A percentile compares a stretch with the other conserved stretches of the same genome.
Conservation (phyloP, 2,797 vertebrate genomes). For the Odontamblyopus rebecca region DNA sequence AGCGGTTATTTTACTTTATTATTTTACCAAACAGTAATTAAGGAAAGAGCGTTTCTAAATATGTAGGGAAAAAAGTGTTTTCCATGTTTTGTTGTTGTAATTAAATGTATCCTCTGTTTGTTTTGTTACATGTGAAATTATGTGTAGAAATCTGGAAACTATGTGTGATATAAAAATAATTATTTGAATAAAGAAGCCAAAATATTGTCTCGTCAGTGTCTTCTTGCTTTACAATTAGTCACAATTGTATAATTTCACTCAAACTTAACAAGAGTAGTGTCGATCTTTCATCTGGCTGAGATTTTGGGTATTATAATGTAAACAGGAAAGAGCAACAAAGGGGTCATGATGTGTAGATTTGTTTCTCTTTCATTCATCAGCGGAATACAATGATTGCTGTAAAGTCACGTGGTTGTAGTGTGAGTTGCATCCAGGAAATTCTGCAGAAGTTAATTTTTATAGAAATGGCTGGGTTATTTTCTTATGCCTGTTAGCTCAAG, state of each 20-base stretch:
- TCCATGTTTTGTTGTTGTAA: not conserved
- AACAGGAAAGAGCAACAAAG: slow-evolving; percentile 13
- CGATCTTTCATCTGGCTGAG: slow-evolving; percentile 2
- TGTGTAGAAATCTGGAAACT: not conserved
- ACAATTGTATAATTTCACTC: not conserved
- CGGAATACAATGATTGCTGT: slow-evolving; percentile 1
- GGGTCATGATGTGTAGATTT: slow-evolving; percentile 11
- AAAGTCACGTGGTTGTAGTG: not conserved
- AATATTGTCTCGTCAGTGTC: not conserved
- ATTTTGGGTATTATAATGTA: slow-evolving; percentile 8
- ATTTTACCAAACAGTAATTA: not conserved
- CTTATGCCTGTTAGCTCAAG: not conserved
- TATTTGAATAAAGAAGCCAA: not conserved
- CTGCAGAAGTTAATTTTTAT: not conserved
- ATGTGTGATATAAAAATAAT: not conserved
- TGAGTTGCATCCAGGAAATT: not conserved
- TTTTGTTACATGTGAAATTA: not conserved
- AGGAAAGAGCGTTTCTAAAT: not conserved
- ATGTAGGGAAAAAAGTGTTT: not conserved
- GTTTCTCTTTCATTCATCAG: slow-evolving; percentile 11
- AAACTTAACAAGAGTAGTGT: not conserved
- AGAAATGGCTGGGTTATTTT: not conserved
- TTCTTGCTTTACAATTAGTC: not conserved
- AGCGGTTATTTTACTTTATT: not conserved
- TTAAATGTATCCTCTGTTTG: not conserved